Evolutionary conservation across 2,888 invertebrate species (phyloP).

Genomic region (Melinaea marsaeus): DNA sequence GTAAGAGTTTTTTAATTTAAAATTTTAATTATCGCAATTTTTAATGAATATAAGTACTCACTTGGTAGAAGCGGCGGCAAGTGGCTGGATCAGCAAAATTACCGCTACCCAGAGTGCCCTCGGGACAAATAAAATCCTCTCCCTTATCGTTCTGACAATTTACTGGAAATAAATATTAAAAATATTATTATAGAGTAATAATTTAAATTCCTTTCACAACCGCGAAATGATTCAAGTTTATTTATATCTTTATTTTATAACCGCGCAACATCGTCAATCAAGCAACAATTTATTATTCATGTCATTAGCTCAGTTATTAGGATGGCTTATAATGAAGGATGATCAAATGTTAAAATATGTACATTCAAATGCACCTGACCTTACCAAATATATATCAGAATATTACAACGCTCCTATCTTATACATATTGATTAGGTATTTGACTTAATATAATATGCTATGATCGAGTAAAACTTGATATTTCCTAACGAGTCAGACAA

Average conservation of each 20-base stretch:
- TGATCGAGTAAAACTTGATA: neutral
- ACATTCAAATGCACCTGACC: neutral
- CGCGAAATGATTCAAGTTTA: neutral
- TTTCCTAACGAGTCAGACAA: slow-evolving; percentile 1
- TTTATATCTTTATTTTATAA: neutral
- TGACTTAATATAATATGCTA: neutral
- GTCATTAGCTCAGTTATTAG: neutral
- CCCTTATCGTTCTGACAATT: slow-evolving; percentile 62
- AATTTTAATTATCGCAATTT: slow-evolving; percentile 18
- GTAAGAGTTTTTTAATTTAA: slow-evolving; percentile 15
- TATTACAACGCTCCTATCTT: neutral
- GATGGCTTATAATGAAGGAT: neutral
- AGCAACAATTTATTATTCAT: slow-evolving; percentile 1
- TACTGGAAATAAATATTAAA: slow-evolving; percentile 48
- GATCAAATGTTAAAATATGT: neutral
- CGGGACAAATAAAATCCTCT: slow-evolving; percentile 87
- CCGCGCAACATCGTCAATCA: neutral
- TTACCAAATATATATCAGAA: neutral
- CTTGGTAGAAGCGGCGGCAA: slow-evolving; percentile 93
- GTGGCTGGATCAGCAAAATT: slow-evolving; percentile 94
- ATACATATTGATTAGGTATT: slow-evolving; percentile 1
- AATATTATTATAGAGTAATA: slow-evolving; percentile 10
- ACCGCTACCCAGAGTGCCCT: slow-evolving; percentile 86
- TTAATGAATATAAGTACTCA: slow-evolving; percentile 52
- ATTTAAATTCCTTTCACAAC: slow-evolving; percentile 10